Base-by-base conservation (phyloP, 2,113 vertebrate genomes). In the Oryzias melastigma region DNA sequence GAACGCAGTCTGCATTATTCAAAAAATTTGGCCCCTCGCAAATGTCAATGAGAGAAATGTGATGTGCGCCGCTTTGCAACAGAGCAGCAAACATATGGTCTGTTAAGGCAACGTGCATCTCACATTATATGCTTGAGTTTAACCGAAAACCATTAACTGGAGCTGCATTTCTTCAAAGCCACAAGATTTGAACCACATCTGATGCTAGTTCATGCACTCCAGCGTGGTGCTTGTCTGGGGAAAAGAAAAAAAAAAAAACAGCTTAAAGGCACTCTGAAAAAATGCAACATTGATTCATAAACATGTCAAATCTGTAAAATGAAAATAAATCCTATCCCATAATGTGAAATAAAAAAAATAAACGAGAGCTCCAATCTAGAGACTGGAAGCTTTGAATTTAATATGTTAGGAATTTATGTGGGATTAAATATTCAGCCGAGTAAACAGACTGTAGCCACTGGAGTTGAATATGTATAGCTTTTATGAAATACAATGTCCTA, bases 11-110 rank as follows among this genome's bases (percentile, higher is more conserved):
- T 66, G 69, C 85, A 86, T 90, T 89, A 87, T 89, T 87, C 77
- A 84, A 61, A 83, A 35, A 74, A 73, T 71, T 79, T 84, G 80
- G 83, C 84, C 82, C 56, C 8, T 42, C 58, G 78, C 86, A 91
- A 92, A 91, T 92, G 90, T 89, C 89, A 90, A 59, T 58, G 53
- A 46, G 45, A 70, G 72, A 74, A 77, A 85, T 77, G 72, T 65
- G 80, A 72, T 68, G 71, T 50, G 67, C 61, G 73, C 68, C 71
- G 64, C 75, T 84, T 70, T 45, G 71, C 73, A 84, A 81, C 62
- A 62, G 25, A 81, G 67, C 61, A 67, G 68, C 27, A 52, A 62
- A 71, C 76, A 71, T 19, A 68, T 46, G 75, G 55, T 52, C 27
- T 44, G 57, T 35, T 27, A 53, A 73, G 77, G 3, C 10, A 27